Base-by-base conservation (phyloP, 1,140 invertebrate genomes). In the Calosoma granatense region DNA sequence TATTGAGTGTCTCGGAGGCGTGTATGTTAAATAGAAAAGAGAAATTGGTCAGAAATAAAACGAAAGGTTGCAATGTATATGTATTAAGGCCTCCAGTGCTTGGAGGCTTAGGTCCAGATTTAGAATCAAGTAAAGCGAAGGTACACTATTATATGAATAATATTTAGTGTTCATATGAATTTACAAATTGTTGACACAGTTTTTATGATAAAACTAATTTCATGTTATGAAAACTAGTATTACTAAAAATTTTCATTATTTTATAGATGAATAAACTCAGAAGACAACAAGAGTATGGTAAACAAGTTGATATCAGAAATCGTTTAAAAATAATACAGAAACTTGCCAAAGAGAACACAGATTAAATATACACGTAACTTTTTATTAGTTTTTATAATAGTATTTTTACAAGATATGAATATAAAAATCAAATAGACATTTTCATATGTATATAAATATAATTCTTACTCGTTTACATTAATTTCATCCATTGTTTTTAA, bases 281-380 rank as follows among this genome's bases (percentile, higher is more conserved):
- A 17, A 47, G 17, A 47, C 9, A 47, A 47, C 41, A 47, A 47
- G 41, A 47, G 17, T 47, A 47, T 47, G 41, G 41, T 12, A 47
- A 12, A 11, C 9, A 47, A 47, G 41, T 17, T 11, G 17, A 17
- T 47, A 47, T 11, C 15, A 47, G 17, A 47, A 47, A 47, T 47
- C 41, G 41, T 11, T 9, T 17, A 17, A 9, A 17, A 47, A 47
- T 47, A 12, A 17, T 47, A 4, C 41, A 47, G 4, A 47, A 47
- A 6, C 14, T 30, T 6, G 14, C 4, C 4, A 30, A 30, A 30
- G 14, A 30, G 4, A 30, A 14, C 26, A 14, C n/a, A n/a, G n/a
- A n/a, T n/a, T n/a, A n/a, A n/a, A n/a, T n/a, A n/a, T n/a, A 30
- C 26, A 4, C 26, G 26, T 30, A 30, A 14, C 26, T 30, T 30